Conservation (phyloP, 2,797 vertebrate species). For the Parambassis ranga region DNA sequence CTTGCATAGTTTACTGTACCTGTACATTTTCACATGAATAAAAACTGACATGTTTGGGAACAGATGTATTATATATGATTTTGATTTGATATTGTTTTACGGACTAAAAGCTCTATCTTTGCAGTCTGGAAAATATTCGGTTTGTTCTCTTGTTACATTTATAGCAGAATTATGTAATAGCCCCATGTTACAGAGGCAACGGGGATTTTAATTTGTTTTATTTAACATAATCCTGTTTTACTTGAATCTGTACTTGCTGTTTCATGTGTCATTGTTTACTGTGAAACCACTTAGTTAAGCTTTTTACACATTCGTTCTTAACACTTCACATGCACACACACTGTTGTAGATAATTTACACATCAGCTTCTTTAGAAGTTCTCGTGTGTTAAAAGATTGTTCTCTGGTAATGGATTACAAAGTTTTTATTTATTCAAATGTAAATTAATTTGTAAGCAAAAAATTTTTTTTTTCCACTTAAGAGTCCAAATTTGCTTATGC, state of each 20-base stretch:
- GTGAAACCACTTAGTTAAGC: constrained; percentile 54
- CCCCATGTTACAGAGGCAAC: constrained; percentile 10
- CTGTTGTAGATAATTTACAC: constrained; percentile 53
- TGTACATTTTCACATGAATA: constrained; percentile 64
- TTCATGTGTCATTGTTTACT: constrained; percentile 57
- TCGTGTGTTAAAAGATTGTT: constrained; percentile 47
- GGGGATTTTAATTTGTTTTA: constrained; percentile 58
- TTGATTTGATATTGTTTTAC: constrained; percentile 51
- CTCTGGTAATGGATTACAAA: constrained; percentile 52
- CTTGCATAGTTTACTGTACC: constrained; percentile 65
- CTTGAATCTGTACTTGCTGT: constrained; percentile 80
- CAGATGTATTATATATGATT: constrained; percentile 39
- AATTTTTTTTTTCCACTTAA: constrained; percentile 32
- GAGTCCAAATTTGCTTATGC: constrained; percentile 79
- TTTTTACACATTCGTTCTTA: constrained; percentile 24
- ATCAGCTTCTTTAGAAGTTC: constrained; percentile 40
- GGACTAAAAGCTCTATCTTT: constrained; percentile 39
- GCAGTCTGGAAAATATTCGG: constrained; percentile 30
- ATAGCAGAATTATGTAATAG: constrained; percentile 42
- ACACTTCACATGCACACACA: constrained; percentile 33
- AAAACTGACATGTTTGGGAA: constrained; percentile 61
- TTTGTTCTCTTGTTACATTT: constrained; percentile 38
- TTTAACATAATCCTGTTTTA: constrained; percentile 82
- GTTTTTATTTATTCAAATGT: constrained; percentile 72
- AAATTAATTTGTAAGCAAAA: constrained; percentile 49